phyloP scores from a whole-genome alignment of 2,888 invertebrate species.

The Agonum fuliginosum region DNA sequence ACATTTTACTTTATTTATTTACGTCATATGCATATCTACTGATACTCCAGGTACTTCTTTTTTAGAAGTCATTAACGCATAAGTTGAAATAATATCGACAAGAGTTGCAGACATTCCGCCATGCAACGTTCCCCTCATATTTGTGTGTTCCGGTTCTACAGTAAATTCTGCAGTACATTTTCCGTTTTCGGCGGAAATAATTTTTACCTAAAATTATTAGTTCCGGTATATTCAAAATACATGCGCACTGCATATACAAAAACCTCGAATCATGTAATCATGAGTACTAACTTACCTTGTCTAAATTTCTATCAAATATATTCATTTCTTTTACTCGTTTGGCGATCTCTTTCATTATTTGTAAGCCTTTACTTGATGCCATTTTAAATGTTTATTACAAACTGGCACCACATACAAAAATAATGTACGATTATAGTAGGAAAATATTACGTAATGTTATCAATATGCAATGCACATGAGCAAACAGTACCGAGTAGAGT shows the following conservation, averaged over 20 bases:
- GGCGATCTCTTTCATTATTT: constrained; percentile 15
- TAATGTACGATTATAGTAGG: too few species aligned
- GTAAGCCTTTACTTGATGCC: too few species aligned
- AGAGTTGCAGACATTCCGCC: constrained; percentile 91
- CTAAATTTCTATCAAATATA: constrained; percentile 19
- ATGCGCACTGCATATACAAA: neutral
- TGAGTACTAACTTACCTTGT: constrained; percentile 20
- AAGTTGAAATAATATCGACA: constrained; percentile 85
- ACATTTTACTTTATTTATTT: constrained; percentile 67
- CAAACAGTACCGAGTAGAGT: too few species aligned
- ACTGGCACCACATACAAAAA: too few species aligned
- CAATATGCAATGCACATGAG: neutral
- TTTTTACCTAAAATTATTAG: constrained; percentile 64
- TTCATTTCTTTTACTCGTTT: constrained; percentile 16
- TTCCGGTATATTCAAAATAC: neutral
- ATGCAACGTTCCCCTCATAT: constrained; percentile 84
- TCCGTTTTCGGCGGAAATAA: constrained; percentile 79
- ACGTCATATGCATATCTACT: constrained; percentile 89
- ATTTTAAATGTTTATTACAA: neutral
- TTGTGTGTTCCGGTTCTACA: constrained; percentile 84
- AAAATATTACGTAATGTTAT: neutral
- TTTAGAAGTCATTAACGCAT: constrained; percentile 84
- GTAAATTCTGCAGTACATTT: constrained; percentile 84
- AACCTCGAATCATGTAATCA: neutral
- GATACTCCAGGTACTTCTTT: constrained; percentile 83